These are phyloP conservation scores for Micrasema minimum DNA, from an alignment of 1,140 invertebrate genomes.

Conservation along the genomic window DNA sequence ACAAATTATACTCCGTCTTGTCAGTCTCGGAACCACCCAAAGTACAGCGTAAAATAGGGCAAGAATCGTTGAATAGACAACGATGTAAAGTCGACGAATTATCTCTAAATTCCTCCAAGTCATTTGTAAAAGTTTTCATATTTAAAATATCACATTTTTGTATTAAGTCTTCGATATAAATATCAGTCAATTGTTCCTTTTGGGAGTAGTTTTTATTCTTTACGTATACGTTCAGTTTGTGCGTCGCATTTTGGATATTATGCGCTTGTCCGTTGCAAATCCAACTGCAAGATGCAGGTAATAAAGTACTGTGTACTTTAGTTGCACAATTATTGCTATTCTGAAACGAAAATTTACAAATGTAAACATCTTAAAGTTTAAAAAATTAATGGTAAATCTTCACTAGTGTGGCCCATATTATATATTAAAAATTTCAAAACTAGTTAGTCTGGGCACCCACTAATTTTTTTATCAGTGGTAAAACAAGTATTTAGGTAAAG, in stretches of 20 bases:
- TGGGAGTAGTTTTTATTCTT: background rate
- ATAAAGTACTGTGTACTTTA: background rate
- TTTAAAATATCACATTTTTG: constrained; percentile 22
- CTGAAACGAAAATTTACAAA: constrained; percentile 15
- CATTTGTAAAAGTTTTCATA: constrained; percentile 8
- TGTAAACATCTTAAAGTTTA: no score
- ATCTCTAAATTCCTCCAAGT: background rate
- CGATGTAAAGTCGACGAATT: background rate
- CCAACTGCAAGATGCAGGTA: constrained; percentile 41
- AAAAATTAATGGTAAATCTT: no score
- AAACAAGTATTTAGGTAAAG: no score
- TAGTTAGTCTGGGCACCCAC: no score
- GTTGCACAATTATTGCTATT: background rate
- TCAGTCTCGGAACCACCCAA: no score
- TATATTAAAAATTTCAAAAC: no score
- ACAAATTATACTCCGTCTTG: constrained; percentile 58
- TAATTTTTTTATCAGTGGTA: no score
- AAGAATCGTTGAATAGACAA: constrained; percentile 15
- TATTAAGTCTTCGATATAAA: constrained; percentile 23
- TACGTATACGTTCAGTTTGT: background rate
- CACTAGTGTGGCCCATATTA: no score
- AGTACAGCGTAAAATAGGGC: constrained; percentile 30
- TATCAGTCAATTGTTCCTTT: constrained; percentile 4
- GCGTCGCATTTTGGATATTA: constrained; percentile 5
- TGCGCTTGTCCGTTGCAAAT: constrained; percentile 36